A percentile compares a stretch with the other conserved stretches of the same genome.
Evolutionary conservation across 2,113 vertebrate genomes (phyloP).

Genomic region (Esox niger): DNA sequence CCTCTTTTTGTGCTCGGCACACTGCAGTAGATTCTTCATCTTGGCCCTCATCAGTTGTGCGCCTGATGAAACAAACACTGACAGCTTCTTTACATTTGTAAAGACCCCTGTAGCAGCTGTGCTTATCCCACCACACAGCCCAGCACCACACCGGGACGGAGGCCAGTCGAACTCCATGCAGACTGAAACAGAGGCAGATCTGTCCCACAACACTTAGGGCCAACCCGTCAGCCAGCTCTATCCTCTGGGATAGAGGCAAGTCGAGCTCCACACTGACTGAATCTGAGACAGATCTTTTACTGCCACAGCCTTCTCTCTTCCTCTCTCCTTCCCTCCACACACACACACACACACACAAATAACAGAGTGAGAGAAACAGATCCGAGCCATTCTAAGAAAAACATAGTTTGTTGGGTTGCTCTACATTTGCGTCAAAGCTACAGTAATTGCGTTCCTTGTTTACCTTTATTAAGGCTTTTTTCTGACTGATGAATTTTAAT

Average conservation of each 20-base stretch:
- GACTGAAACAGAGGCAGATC: no score
- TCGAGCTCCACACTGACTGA: conserved; percentile 45
- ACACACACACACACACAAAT: no score
- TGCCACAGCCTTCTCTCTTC: conserved; percentile 65
- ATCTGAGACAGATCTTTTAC: no score
- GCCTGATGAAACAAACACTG: conserved; percentile 99
- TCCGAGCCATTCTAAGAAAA: no score
- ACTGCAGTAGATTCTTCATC: conserved; percentile 90
- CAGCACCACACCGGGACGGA: conserved; percentile 92
- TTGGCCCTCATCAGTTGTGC: conserved; percentile 95
- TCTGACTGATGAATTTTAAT: conserved; percentile 58
- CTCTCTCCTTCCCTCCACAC: not conserved
- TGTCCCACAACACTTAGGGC: no score
- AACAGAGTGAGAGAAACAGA: not conserved
- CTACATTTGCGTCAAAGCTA: not conserved
- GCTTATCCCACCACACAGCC: conserved; percentile 86
- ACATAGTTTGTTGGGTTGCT: not conserved
- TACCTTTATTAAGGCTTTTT: conserved; percentile 32
- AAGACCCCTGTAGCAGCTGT: conserved; percentile 99
- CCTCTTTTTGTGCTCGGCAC: conserved; percentile 64
- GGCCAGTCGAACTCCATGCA: conserved; percentile 67
- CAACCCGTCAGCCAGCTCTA: conserved; percentile 84
- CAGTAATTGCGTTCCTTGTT: conserved; percentile 31
- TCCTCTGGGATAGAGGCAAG: conserved; percentile 89
- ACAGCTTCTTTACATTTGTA: conserved; percentile 99